A percentile compares a stretch with the other conserved stretches of the same genome.
Evolutionary conservation across 2,888 invertebrate genomes (phyloP).

Genomic region (Drosophila limbata): DNA sequence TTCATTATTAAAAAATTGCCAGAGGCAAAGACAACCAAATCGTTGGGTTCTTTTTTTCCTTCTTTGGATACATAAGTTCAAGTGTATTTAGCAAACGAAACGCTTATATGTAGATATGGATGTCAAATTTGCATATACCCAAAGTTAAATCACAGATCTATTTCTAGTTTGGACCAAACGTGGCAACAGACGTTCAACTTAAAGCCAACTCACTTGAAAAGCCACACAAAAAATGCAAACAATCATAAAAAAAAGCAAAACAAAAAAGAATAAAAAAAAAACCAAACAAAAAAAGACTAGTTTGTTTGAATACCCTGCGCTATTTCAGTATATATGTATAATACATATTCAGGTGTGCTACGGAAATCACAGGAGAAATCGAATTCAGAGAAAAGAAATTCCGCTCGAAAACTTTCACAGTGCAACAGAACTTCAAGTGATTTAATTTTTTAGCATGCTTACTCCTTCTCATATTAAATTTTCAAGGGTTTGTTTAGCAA

Average conservation of each 20-base stretch:
- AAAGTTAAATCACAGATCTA: conserved; percentile 25
- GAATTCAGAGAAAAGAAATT: too few species aligned
- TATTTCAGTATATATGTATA: background rate
- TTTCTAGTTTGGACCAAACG: conserved; percentile 24
- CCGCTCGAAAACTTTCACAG: too few species aligned
- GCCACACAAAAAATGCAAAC: conserved; percentile 1
- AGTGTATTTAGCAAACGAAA: conserved; percentile 3
- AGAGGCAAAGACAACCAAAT: conserved; percentile 7
- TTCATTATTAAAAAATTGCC: conserved; percentile 27
- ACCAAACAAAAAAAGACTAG: background rate
- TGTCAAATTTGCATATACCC: conserved; percentile 41
- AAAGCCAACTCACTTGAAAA: conserved; percentile 29
- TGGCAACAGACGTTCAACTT: conserved; percentile 20
- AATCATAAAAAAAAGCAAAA: background rate
- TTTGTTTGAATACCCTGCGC: background rate
- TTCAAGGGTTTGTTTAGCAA: too few species aligned
- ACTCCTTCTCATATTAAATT: too few species aligned
- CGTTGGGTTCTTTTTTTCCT: background rate
- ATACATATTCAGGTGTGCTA: too few species aligned
- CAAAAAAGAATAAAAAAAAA: background rate
- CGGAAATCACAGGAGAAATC: too few species aligned
- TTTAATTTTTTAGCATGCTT: too few species aligned
- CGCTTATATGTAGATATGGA: conserved; percentile 15
- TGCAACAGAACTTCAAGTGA: too few species aligned
- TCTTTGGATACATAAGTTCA: conserved; percentile 9